phyloP scores from a whole-genome alignment of 2,113 vertebrate species.

The Crotalus tigris region DNA sequence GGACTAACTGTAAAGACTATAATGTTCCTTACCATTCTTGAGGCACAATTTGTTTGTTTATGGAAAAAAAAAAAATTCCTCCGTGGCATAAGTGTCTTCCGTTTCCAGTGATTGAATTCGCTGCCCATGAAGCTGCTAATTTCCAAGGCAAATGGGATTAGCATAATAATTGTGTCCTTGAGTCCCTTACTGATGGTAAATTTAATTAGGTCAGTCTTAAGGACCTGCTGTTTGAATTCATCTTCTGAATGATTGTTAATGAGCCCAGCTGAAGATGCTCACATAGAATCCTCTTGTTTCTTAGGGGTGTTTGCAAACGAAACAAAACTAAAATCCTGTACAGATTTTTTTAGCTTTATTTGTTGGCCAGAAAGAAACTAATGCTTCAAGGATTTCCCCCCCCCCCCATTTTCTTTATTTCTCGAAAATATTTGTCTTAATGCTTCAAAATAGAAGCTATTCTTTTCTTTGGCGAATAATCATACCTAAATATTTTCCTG shows the following conservation, averaged over 20 bases:
- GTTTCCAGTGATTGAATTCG: neutral
- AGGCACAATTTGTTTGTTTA: neutral
- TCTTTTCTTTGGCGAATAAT: neutral
- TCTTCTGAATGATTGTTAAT: neutral
- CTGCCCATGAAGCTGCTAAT: neutral
- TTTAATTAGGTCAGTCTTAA: neutral
- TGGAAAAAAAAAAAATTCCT: neutral
- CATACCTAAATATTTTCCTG: slow-evolving; percentile 5
- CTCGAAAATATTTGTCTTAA: neutral
- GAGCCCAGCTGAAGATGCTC: neutral
- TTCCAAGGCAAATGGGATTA: neutral
- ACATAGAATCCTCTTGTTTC: neutral
- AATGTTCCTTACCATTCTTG: neutral
- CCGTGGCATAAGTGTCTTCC: neutral
- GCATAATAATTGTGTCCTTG: neutral
- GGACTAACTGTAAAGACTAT: neutral
- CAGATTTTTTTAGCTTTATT: neutral
- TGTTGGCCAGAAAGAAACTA: neutral
- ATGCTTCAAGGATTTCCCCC: neutral
- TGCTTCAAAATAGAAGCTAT: neutral
- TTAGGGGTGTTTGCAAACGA: neutral
- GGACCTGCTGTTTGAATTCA: neutral
- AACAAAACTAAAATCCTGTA: neutral
- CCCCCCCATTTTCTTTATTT: neutral
- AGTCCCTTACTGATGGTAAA: neutral